A percentile compares a stretch with the other conserved stretches of the same genome.
Evolutionary conservation across 2,797 vertebrate genomes (phyloP).

Genomic region (Parambassis ranga): DNA sequence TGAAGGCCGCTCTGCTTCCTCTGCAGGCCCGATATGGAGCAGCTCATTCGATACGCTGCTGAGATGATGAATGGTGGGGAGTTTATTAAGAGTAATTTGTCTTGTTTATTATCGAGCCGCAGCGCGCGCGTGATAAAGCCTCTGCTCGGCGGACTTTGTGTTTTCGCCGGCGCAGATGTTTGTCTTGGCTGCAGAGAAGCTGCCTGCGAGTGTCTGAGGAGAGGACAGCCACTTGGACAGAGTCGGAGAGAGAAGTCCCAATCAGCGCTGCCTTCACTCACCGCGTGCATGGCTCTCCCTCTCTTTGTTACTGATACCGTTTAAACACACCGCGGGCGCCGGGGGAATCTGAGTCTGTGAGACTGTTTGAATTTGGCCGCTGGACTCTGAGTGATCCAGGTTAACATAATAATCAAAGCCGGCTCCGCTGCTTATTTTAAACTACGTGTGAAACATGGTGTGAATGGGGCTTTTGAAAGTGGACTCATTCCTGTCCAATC

Average conservation of each 20-base stretch:
- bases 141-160: constrained; percentile 4
- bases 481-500: constrained; percentile 12
- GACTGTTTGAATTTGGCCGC: constrained; percentile 73
- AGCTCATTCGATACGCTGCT: background rate
- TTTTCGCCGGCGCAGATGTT: constrained; percentile 35
- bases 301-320: constrained; percentile 71
- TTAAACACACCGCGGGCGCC: constrained; percentile 60
- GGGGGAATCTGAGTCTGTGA: constrained; percentile 62
- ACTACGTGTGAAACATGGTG: constrained; percentile 68
- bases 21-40: background rate
- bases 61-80: constrained; percentile 49
- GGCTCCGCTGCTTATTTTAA: constrained; percentile 58
- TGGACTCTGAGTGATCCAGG: constrained; percentile 68
- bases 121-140: constrained; percentile 39
- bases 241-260: constrained; percentile 1
- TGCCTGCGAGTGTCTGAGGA: constrained; percentile 27
- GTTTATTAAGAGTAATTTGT: constrained; percentile 53
- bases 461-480: constrained; percentile 59
- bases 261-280: constrained; percentile 13
- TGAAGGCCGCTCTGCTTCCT: background rate
- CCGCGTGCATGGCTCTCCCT: background rate
- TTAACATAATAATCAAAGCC: constrained; percentile 78
- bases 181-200: constrained; percentile 52
- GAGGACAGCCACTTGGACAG: background rate
- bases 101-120: constrained; percentile 55